Conservation (phyloP, 30 jellyfish, hydroid and myxozoan species). For the Hydra vulgaris region DNA sequence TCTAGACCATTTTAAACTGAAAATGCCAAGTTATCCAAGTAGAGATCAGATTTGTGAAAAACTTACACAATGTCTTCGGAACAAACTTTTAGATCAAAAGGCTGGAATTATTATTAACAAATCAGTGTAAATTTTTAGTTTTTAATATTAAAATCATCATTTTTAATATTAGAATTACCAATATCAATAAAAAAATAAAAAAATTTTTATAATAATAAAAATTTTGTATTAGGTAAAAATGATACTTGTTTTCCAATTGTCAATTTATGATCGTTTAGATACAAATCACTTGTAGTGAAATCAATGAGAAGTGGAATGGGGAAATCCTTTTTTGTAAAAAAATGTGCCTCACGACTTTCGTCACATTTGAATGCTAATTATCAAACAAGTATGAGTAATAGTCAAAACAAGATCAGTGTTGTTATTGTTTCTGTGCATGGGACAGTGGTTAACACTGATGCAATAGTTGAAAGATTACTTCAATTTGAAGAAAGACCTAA, state of each 20-base stretch:
- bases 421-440: constrained; percentile 58
- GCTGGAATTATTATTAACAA: not conserved
- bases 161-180: too few species aligned
- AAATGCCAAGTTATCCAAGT: constrained; percentile 6
- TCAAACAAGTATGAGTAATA: not conserved
- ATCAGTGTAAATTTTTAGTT: not conserved
- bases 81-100: not conserved
- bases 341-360: constrained; percentile 23
- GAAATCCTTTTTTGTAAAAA: constrained; percentile 28
- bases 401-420: not conserved
- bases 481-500: constrained; percentile 36
- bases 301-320: constrained; percentile 61
- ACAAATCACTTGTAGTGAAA: constrained; percentile 42
- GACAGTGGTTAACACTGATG: constrained; percentile 30
- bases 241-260: too few species aligned
- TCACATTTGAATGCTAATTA: not conserved
- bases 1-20: constrained; percentile 31
- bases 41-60: not conserved
- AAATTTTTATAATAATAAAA: too few species aligned
- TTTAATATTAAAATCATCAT: too few species aligned
- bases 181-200: too few species aligned
- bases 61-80: not conserved
- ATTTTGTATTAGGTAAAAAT: too few species aligned
- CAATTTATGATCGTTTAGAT: too few species aligned
- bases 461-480: constrained; percentile 27